phyloP scores from a whole-genome alignment of 2,888 invertebrate species.

The Parnassius glacialis region DNA sequence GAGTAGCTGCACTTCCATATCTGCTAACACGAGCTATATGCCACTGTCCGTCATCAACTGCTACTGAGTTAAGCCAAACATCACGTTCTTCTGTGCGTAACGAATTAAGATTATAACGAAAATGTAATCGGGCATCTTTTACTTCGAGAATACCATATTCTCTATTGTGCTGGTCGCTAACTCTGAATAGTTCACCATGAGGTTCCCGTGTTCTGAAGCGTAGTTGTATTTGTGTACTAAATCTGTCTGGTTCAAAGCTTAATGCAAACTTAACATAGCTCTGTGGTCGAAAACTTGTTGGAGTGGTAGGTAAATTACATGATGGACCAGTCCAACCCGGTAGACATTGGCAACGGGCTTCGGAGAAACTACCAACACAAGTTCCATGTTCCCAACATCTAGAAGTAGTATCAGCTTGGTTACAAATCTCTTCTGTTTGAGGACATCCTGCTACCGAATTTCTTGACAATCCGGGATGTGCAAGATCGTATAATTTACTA shows the following conservation, averaged over 20 bases:
- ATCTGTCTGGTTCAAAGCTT: constrained; percentile 95
- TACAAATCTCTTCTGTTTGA: constrained; percentile 95
- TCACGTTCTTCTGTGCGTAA: constrained; percentile 93
- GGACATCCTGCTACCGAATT: constrained; percentile 95
- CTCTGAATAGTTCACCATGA: constrained; percentile 95
- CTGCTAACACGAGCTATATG: constrained; percentile 95
- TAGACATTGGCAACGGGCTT: constrained; percentile 95
- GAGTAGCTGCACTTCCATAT: constrained; percentile 94
- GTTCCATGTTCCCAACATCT: constrained; percentile 97
- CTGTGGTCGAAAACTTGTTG: constrained; percentile 95
- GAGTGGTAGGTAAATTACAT: constrained; percentile 91
- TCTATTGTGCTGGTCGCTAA: constrained; percentile 95
- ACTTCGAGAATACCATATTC: constrained; percentile 96
- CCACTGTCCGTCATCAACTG: constrained; percentile 98
- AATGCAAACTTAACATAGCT: constrained; percentile 98
- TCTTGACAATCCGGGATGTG: constrained; percentile 93
- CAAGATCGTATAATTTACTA: constrained; percentile 96
- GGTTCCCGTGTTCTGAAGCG: constrained; percentile 96
- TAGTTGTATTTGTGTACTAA: constrained; percentile 95
- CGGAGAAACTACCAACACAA: constrained; percentile 94
- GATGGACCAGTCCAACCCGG: constrained; percentile 97
- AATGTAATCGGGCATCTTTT: constrained; percentile 93
- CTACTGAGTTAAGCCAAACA: constrained; percentile 93
- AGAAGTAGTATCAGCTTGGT: constrained; percentile 91
- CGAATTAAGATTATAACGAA: constrained; percentile 96